Conservation (phyloP, 2,888 invertebrate species). For the Belgica antarctica region DNA sequence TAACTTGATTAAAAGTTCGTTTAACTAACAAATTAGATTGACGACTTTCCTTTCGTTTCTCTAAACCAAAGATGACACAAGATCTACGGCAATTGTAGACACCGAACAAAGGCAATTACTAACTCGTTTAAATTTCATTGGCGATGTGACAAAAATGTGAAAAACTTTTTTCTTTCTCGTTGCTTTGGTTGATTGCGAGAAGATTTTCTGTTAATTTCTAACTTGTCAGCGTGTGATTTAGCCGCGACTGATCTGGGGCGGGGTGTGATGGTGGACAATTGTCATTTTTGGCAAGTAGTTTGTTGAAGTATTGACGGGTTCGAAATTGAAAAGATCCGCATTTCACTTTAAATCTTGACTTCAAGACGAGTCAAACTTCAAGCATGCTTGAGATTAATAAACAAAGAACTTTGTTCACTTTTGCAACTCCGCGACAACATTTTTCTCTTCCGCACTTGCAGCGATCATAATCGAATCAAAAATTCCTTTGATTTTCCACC, state of each 20-base stretch:
- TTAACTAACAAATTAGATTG: neutral
- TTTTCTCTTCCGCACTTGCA: neutral
- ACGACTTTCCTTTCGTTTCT: neutral
- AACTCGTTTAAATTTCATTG: slow-evolving; percentile 39
- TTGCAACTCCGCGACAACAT: neutral
- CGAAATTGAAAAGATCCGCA: too few relatives aligned
- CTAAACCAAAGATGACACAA: neutral
- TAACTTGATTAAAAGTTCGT: neutral
- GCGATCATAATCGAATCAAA: neutral
- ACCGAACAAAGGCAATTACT: slow-evolving; percentile 33
- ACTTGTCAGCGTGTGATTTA: slow-evolving; percentile 1
- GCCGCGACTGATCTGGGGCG: neutral
- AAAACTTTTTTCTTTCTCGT: slow-evolving; percentile 18
- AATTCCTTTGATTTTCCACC: slow-evolving; percentile 20
- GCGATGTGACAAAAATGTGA: slow-evolving; percentile 37
- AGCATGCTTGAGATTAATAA: slow-evolving; percentile 26
- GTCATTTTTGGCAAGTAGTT: too few relatives aligned
- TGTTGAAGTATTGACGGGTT: too few relatives aligned
- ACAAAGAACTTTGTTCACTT: slow-evolving; percentile 18
- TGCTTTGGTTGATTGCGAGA: slow-evolving; percentile 7
- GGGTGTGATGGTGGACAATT: too few relatives aligned
- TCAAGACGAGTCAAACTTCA: too few relatives aligned
- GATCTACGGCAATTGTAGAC: neutral
- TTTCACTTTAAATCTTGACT: too few relatives aligned
- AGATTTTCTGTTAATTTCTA: slow-evolving; percentile 14